Percentiles rank a stretch among this genome's conserved stretches.
Conservation (phyloP, 2,797 vertebrate species). For the Glyptemys insculpta region DNA sequence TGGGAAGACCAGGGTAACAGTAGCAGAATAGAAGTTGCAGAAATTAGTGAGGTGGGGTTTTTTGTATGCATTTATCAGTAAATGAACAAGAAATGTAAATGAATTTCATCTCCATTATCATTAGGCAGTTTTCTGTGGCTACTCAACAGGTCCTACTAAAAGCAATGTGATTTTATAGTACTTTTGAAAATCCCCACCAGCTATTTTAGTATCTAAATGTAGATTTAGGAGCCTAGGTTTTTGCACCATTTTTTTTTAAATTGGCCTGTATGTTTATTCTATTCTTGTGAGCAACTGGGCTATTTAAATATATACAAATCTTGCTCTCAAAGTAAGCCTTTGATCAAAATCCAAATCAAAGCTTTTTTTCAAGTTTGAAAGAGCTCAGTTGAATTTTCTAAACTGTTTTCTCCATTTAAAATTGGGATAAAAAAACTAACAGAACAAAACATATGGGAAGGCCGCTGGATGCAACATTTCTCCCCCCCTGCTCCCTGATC, state of each 20-base stretch:
- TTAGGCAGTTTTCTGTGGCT: slow-evolving; percentile 13
- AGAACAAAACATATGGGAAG: background rate
- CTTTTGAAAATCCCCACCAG: background rate
- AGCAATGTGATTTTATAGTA: background rate
- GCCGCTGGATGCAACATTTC: background rate
- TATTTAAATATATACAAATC: accelerated
- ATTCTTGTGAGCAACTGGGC: background rate
- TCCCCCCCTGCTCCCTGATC: accelerated
- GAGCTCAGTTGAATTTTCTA: background rate
- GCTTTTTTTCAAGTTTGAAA: background rate
- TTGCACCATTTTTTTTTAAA: background rate
- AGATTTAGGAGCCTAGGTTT: background rate
- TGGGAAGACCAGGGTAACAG: slow-evolving; percentile 11
- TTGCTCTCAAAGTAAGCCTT: background rate
- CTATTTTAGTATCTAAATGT: background rate
- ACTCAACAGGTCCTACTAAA: background rate
- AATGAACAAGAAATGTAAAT: background rate
- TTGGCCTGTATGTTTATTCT: background rate
- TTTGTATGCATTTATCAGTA: background rate
- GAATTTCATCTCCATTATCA: background rate
- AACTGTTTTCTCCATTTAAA: background rate
- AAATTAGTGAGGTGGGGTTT: background rate
- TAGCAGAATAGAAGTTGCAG: background rate
- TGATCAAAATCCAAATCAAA: background rate
- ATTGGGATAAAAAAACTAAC: background rate